Conservation (phyloP, 1,140 invertebrate genomes). For the Scaptomyza pallida region DNA sequence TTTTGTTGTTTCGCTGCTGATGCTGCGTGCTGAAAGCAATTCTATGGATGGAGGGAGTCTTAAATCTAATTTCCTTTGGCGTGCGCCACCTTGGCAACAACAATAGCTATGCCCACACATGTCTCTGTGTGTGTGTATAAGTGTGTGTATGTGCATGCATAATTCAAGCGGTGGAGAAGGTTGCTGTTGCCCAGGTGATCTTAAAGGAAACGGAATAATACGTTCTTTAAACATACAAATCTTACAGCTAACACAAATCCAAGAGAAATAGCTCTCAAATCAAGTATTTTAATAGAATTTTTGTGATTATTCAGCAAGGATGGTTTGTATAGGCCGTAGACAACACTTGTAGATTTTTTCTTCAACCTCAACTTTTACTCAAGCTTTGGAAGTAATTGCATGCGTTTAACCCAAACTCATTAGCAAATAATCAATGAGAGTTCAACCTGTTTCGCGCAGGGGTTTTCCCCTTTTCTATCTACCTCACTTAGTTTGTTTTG, state of each 20-base stretch:
- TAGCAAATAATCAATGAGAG: constrained; percentile 7
- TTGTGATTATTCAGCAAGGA: no score
- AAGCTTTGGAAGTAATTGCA: background rate
- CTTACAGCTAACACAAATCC: no score
- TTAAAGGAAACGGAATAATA: background rate
- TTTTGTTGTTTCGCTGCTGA: constrained; percentile 20
- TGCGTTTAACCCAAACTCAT: background rate
- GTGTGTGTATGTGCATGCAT: constrained; percentile 23
- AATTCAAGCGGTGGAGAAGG: constrained; percentile 22
- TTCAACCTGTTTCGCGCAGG: no score
- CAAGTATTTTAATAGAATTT: no score
- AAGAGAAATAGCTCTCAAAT: no score
- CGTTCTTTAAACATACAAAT: no score
- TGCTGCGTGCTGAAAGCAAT: constrained; percentile 2
- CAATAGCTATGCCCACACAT: background rate
- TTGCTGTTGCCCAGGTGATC: constrained; percentile 25
- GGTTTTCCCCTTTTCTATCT: no score
- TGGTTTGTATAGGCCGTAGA: no score
- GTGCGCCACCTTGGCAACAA: constrained; percentile 22
- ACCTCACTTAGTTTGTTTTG: no score
- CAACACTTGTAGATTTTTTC: no score
- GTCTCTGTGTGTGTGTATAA: constrained; percentile 5
- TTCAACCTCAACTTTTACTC: no score
- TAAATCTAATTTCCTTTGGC: constrained; percentile 49
- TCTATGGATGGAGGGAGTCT: background rate